phyloP scores from a whole-genome alignment of 2,113 vertebrate genomes.

The Aleadryas rufinucha region DNA sequence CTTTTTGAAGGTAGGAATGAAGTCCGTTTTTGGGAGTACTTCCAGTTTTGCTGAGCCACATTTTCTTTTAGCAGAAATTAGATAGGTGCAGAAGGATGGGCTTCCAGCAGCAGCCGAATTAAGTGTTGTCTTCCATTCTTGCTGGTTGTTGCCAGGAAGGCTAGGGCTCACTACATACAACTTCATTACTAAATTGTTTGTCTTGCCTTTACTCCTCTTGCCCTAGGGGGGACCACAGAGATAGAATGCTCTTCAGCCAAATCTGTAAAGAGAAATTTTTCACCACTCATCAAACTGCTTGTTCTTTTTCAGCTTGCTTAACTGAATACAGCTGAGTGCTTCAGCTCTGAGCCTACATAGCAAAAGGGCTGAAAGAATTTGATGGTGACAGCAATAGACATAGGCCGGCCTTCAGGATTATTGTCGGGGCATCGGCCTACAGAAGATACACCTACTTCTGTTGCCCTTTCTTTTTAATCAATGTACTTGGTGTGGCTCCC shows the following conservation, averaged over 20 bases:
- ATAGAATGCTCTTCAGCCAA: not conserved
- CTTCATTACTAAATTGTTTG: not conserved
- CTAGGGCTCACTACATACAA: not conserved
- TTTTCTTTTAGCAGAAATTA: not conserved
- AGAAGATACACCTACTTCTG: not conserved
- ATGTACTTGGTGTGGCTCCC: rapidly evolving
- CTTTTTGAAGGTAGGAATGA: not conserved
- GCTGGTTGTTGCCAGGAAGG: not conserved
- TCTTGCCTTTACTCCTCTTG: not conserved
- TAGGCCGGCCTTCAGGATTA: not conserved
- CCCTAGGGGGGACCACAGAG: rapidly evolving
- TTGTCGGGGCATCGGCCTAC: not conserved
- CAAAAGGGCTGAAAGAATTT: not conserved
- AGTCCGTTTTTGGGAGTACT: not conserved
- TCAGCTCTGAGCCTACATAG: not conserved
- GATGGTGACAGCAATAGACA: not conserved
- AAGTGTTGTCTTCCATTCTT: not conserved
- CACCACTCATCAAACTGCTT: not conserved
- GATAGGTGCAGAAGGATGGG: not conserved
- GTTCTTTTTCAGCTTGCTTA: not conserved
- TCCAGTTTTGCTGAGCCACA: not conserved
- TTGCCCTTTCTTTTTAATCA: not conserved
- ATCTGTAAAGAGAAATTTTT: not conserved
- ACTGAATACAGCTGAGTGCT: not conserved
- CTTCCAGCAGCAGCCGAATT: not conserved